Conservation (phyloP, 2,888 invertebrate species). For the Philhelius pedissequus region DNA sequence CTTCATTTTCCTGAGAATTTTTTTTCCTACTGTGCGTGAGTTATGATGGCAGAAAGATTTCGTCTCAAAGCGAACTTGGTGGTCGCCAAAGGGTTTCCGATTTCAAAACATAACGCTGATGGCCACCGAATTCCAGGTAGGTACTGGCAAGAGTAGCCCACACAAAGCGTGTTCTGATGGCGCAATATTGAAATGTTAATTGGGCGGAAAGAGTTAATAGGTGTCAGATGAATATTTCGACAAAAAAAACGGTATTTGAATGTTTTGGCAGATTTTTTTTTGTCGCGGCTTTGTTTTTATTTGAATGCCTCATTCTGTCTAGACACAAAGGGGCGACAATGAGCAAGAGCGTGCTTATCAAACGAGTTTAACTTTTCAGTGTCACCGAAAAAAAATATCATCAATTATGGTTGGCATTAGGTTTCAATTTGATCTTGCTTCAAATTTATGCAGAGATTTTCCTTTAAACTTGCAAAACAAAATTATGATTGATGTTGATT, state of each 20-base stretch:
- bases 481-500: constrained; percentile 6
- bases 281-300: neutral
- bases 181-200: constrained; percentile 66
- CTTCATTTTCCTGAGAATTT: neutral
- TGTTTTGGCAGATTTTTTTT: neutral
- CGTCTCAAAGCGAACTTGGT: constrained; percentile 39
- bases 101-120: constrained; percentile 41
- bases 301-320: neutral
- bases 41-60: constrained; percentile 26
- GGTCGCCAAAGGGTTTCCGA: constrained; percentile 48
- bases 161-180: constrained; percentile 50
- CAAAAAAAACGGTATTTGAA: constrained; percentile 2
- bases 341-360: neutral
- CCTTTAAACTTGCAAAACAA: neutral
- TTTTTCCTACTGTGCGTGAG: constrained; percentile 7
- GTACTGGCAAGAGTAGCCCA: constrained; percentile 39
- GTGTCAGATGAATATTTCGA: constrained; percentile 51
- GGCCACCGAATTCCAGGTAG: constrained; percentile 60
- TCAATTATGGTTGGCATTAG: neutral
- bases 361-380: neutral
- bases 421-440: neutral
- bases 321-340: neutral
- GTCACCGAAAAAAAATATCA: neutral
- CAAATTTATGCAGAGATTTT: neutral
- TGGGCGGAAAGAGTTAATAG: constrained; percentile 53